These are phyloP conservation scores for Maniola hyperantus DNA, from an alignment of 2,888 invertebrate genomes.

Conservation along the genomic window DNA sequence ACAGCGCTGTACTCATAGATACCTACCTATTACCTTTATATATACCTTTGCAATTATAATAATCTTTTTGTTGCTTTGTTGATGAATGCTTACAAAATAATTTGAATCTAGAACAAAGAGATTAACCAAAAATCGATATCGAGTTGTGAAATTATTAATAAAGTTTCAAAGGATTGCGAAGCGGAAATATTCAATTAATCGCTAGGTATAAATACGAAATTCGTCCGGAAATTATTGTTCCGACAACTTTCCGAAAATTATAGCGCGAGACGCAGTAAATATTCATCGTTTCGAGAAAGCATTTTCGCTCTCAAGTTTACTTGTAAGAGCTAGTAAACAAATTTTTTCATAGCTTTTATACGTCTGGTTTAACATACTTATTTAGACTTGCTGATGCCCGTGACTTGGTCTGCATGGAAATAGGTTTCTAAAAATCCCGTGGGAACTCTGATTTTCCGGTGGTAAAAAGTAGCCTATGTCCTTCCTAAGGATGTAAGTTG, in stretches of 20 bases:
- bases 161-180: conserved; percentile 33
- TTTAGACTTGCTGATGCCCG: too few species aligned
- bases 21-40: too few species aligned
- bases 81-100: not conserved
- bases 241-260: conserved; percentile 38
- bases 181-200: conserved; percentile 40
- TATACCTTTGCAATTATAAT: too few species aligned
- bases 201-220: conserved; percentile 37
- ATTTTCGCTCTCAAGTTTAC: conserved; percentile 30
- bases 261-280: conserved; percentile 36
- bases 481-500: too few species aligned
- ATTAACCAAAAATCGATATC: conserved; percentile 14
- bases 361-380: too few species aligned
- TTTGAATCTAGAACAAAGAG: not conserved
- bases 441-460: too few species aligned
- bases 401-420: too few species aligned
- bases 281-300: conserved; percentile 42
- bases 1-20: too few species aligned
- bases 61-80: too few species aligned
- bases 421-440: too few species aligned
- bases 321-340: not conserved
- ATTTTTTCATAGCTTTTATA: not conserved
- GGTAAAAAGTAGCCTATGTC: too few species aligned
- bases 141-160: conserved; percentile 30
- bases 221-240: conserved; percentile 42